Evolutionary conservation across 2,113 vertebrate genomes (phyloP), one percentile per base, ranked within the genome.

Genomic region (Dicerorhinus sumatrensis): DNA sequence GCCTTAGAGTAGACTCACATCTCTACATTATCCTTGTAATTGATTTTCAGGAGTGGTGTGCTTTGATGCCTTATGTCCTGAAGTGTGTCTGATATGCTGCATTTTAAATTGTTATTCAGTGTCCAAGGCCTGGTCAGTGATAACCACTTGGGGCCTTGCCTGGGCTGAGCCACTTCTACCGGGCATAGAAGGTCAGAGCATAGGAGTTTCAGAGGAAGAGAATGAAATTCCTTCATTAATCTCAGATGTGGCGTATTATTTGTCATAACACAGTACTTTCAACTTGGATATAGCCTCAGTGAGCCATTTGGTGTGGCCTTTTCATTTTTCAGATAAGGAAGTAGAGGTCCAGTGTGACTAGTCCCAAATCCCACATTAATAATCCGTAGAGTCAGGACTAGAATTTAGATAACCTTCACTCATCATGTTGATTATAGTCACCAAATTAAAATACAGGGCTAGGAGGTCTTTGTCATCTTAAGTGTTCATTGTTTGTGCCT

Each of bases 301-400:
- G 67, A 85, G 46, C 7, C 29, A 60, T 54, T 42, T 84, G 31
- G 54, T 65, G 42, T 65, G 67, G 65, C 9, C 13, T 82, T 70
- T 67, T 88, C 25, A 80, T 33, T 70, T 70, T 89, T 94, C 73
- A 88, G 63, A 77, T 77, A 92, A 96, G 80, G 13, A 81, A 73
- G 48, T 23, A 39, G 20, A 89, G 56, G n/a, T 36, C 2, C 17
- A 80, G 33, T 21, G 18, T 85, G 62, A 20, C 21, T 87, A 93
- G 25, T 80, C 31, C 6, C 11, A 77, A 33, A 56, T 69, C 39
- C 48, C 17, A 75, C 42, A 84, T 69, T 54, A 72, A 48, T 81
- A 84, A 81, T 2, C 42, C 54, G 36, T n/a, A 72, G 27, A 63
- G 42, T 33, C 54, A n/a, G 33, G 42, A 58, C 6, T 72, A 80